Conservation (phyloP, 1,140 invertebrate species). For the Drosophila azteca region DNA sequence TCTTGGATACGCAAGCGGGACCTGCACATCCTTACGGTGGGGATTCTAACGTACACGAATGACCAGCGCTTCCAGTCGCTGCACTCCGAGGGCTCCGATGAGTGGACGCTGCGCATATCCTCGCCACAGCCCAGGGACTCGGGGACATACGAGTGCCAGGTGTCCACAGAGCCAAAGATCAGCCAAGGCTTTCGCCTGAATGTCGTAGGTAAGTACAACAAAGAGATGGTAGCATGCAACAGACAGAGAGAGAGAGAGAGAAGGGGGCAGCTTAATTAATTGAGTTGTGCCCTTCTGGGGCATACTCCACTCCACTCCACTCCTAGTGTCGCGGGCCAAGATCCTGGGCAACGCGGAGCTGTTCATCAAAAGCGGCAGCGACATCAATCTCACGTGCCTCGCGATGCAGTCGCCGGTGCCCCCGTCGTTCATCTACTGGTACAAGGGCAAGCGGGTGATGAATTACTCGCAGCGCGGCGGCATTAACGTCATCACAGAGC, state of each 20-base stretch:
- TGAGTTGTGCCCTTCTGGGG: conserved; percentile 20
- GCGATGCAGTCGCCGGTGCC: conserved; percentile 94
- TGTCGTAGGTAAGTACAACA: conserved; percentile 90
- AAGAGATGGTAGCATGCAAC: no score
- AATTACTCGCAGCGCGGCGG: conserved; percentile 94
- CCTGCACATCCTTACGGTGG: conserved; percentile 90
- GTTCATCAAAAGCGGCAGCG: conserved; percentile 94
- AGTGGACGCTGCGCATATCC: conserved; percentile 93
- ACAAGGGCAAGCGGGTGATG: conserved; percentile 93
- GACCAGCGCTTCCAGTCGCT: conserved; percentile 90
- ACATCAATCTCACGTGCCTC: conserved; percentile 95
- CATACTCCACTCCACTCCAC: conserved; percentile 18
- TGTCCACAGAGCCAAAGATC: conserved; percentile 94
- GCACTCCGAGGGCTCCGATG: conserved; percentile 93
- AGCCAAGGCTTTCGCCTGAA: conserved; percentile 91
- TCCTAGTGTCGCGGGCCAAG: conserved; percentile 93
- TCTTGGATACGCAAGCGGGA: conserved; percentile 91
- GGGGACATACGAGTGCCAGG: conserved; percentile 93
- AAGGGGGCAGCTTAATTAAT: conserved; percentile 12
- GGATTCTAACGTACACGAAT: conserved; percentile 90
- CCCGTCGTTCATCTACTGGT: conserved; percentile 96
- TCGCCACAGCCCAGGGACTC: conserved; percentile 91
- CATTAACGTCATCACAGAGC: conserved; percentile 94
- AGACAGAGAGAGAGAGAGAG: no score
- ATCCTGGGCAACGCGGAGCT: conserved; percentile 93